Evolutionary conservation across 2,888 invertebrate genomes (phyloP).

Genomic region (Luffia ferchaultella): DNA sequence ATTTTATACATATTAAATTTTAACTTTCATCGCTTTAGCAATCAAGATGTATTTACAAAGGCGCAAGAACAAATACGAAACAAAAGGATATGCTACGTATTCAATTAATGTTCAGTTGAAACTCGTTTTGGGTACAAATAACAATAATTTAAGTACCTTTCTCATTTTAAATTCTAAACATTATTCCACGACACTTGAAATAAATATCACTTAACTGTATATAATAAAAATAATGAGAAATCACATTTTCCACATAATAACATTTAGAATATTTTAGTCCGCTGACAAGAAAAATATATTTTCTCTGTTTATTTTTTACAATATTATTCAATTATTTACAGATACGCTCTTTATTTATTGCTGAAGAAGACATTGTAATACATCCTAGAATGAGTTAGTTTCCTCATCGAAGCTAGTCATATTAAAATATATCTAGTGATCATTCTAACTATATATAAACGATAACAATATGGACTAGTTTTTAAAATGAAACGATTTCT

Average conservation of each 20-base stretch:
- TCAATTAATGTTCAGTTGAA: no score
- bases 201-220: background rate
- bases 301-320: conserved; percentile 53
- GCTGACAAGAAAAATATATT: conserved; percentile 58
- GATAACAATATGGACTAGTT: no score
- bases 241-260: background rate
- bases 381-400: conserved; percentile 41
- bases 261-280: background rate
- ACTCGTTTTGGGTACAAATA: no score
- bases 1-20: conserved; percentile 58
- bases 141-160: no score
- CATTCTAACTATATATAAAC: conserved; percentile 44
- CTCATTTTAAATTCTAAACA: no score
- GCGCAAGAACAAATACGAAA: no score
- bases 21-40: conserved; percentile 58
- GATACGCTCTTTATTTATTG: conserved; percentile 53
- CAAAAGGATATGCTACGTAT: no score
- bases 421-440: conserved; percentile 45
- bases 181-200: no score
- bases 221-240: background rate
- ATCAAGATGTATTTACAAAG: conserved; percentile 56
- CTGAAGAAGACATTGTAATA: conserved; percentile 52
- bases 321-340: conserved; percentile 53
- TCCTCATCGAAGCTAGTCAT: conserved; percentile 36
- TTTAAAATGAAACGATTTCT: no score